phyloP scores from a whole-genome alignment of 2,888 invertebrate genomes.

The Parnassius glacialis region DNA sequence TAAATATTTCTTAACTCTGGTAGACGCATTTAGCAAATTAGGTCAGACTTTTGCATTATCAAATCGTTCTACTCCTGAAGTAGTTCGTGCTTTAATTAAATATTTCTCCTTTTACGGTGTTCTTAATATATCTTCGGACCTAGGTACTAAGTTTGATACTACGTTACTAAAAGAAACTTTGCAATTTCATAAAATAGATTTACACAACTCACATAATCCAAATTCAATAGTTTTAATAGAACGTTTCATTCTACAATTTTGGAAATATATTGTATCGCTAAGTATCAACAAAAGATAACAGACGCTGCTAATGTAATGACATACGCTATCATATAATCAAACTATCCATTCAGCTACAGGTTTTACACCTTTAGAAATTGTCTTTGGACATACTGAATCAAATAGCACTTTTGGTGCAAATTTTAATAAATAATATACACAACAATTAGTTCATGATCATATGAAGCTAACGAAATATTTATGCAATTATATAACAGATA shows the following conservation, averaged over 20 bases:
- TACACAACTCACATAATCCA: neutral
- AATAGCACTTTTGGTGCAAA: constrained; percentile 1
- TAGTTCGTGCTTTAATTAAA: neutral
- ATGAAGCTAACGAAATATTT: too few species aligned
- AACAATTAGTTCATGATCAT: too few species aligned
- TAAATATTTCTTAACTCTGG: neutral
- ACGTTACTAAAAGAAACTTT: neutral
- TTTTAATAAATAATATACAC: too few species aligned
- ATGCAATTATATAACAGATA: too few species aligned
- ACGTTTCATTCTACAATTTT: constrained; percentile 12
- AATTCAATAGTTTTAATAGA: constrained; percentile 8
- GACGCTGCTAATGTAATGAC: too few species aligned
- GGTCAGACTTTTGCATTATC: neutral
- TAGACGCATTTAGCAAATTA: neutral
- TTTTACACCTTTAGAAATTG: constrained; percentile 25
- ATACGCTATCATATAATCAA: neutral
- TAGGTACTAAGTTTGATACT: neutral
- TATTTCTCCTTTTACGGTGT: neutral
- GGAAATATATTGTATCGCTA: constrained; percentile 17
- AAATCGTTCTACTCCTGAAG: neutral
- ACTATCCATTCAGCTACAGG: neutral
- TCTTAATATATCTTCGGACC: neutral
- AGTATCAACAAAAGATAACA: too few species aligned
- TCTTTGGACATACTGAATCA: constrained; percentile 29
- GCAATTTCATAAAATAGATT: neutral